Percentiles rank a stretch among this genome's conserved stretches.
phyloP scores from a whole-genome alignment of 23 tunicate species.

The Phallusia fumigata region DNA sequence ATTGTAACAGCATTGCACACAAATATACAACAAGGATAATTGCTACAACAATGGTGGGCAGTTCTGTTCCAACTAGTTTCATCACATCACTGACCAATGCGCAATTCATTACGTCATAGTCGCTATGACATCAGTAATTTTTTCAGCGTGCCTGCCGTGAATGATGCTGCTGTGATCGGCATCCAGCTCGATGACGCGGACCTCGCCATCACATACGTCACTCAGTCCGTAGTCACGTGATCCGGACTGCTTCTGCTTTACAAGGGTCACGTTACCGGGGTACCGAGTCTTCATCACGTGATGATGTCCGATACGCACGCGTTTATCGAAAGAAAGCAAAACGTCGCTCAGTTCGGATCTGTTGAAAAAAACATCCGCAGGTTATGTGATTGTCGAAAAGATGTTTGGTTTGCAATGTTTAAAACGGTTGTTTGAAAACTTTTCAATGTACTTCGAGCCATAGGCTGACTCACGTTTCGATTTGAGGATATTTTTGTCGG shows the following conservation, averaged over 20 bases:
- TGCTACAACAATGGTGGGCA: no score
- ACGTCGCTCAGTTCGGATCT: neutral
- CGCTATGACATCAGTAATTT: conserved; percentile 6
- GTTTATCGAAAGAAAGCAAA: neutral
- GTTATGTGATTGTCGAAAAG: no score
- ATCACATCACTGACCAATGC: neutral
- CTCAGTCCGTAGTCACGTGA: conserved; percentile 17
- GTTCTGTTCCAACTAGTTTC: neutral
- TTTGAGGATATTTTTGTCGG: neutral
- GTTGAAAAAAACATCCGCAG: no score
- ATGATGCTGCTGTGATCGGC: conserved; percentile 15
- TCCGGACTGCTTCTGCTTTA: conserved; percentile 12
- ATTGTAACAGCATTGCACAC: no score
- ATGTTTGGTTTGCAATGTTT: no score
- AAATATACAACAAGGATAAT: no score
- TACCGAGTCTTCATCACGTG: conserved; percentile 6
- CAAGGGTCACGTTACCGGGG: conserved; percentile 16
- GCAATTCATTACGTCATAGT: neutral
- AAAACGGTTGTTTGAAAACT: no score
- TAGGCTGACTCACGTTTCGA: neutral
- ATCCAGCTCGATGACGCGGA: conserved; percentile 12
- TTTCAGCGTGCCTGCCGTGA: neutral
- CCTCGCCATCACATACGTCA: conserved; percentile 21
- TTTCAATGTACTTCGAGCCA: no score
- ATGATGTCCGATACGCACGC: conserved; percentile 4